Conservation (phyloP, 1,140 invertebrate species). For the Drosophila simulans region DNA sequence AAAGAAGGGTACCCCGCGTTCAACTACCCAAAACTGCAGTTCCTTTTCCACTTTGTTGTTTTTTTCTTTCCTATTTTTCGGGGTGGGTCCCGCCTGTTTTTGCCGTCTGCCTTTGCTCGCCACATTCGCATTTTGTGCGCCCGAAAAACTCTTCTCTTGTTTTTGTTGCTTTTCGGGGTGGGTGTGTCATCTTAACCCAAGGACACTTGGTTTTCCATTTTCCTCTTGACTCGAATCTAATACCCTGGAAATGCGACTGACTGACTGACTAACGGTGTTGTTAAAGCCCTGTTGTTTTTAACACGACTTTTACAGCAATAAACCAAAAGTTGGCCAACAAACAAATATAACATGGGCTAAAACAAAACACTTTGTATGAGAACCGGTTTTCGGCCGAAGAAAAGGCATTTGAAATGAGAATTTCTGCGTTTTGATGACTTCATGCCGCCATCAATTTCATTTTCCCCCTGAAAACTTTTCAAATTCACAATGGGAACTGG, state of each 20-base stretch:
- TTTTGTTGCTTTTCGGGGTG: constrained; percentile 43
- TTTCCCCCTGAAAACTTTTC: constrained; percentile 18
- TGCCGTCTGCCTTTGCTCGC: constrained; percentile 44
- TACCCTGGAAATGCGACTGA: not conserved
- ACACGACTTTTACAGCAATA: constrained; percentile 32
- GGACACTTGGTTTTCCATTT: constrained; percentile 21
- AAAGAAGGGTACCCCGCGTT: not conserved
- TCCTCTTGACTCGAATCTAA: not conserved
- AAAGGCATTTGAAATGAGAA: constrained; percentile 47
- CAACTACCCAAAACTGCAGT: constrained; percentile 31
- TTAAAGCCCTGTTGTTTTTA: not conserved
- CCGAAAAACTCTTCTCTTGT: constrained; percentile 16
- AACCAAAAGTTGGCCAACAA: constrained; percentile 5
- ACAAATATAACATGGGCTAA: not conserved
- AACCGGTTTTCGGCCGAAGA: constrained; percentile 41
- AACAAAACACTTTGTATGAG: constrained; percentile 8
- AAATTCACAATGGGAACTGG: constrained; percentile 18
- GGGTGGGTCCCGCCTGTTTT: constrained; percentile 71
- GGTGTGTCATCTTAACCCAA: constrained; percentile 41
- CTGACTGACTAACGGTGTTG: not conserved
- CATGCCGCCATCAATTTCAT: constrained; percentile 51
- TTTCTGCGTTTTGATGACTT: constrained; percentile 67
- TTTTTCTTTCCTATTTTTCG: constrained; percentile 49
- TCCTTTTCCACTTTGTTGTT: constrained; percentile 10
- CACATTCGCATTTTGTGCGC: constrained; percentile 65